Evolutionary conservation across 2,113 vertebrate genomes (phyloP).

Genomic region (Rynchops niger): DNA sequence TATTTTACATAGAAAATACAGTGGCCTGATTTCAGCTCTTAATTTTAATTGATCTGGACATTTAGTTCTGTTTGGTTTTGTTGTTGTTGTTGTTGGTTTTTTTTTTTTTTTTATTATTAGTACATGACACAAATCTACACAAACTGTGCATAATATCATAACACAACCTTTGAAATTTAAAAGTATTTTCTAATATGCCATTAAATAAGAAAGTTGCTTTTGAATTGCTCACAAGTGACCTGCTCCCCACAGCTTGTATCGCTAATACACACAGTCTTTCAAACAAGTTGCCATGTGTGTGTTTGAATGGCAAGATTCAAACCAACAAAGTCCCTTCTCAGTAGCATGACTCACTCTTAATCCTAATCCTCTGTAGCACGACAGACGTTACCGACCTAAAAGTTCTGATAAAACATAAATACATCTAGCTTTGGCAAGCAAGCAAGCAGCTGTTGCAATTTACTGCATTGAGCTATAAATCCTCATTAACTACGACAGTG

Average conservation of each 20-base stretch:
- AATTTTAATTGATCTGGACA: background rate
- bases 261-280: background rate
- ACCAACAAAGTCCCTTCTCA: background rate
- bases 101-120: background rate
- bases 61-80: background rate
- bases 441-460: background rate
- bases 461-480: conserved; percentile 5
- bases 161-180: background rate
- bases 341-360: background rate
- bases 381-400: background rate
- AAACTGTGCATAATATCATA: background rate
- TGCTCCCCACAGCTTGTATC: background rate
- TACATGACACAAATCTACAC: background rate
- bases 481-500: conserved; percentile 15
- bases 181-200: background rate
- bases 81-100: no score
- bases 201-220: background rate
- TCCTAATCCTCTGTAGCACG: background rate
- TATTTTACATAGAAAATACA: background rate
- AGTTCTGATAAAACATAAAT: background rate
- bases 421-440: background rate
- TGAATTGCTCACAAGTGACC: background rate
- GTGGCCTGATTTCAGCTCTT: background rate
- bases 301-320: background rate
- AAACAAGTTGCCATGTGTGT: background rate